A percentile compares a stretch with the other conserved stretches of the same genome.
phyloP scores from a whole-genome alignment of 2,113 vertebrate genomes.

The Onychostruthus taczanowskii region DNA sequence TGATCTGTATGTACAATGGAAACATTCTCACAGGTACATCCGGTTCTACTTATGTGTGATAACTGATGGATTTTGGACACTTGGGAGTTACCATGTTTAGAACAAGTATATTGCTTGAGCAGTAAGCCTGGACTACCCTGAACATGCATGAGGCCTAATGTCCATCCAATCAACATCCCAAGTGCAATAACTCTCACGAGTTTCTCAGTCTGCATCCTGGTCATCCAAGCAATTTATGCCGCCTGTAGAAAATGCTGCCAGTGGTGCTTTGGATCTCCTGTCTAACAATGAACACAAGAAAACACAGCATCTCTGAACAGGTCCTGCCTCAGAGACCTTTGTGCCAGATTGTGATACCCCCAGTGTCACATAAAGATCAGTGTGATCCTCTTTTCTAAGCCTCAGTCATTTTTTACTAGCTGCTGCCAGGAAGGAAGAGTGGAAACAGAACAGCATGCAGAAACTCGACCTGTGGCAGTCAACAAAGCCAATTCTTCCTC shows the following conservation, averaged over 20 bases:
- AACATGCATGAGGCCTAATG: background rate
- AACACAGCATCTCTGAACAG: background rate
- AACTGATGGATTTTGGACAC: background rate
- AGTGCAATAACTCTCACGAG: background rate
- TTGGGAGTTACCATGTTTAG: background rate
- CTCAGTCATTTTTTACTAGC: background rate
- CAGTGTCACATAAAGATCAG: background rate
- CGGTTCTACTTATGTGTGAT: background rate
- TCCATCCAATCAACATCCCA: background rate
- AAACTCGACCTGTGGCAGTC: background rate
- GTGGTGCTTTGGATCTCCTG: background rate
- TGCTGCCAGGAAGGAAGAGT: background rate
- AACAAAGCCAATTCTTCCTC: background rate
- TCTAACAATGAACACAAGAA: background rate
- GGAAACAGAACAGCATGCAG: background rate
- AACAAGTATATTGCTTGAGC: background rate
- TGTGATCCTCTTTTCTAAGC: background rate
- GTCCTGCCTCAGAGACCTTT: background rate
- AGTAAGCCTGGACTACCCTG: background rate
- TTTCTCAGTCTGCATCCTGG: background rate
- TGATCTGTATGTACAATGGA: rapidly evolving
- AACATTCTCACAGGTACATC: background rate
- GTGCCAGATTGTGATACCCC: background rate
- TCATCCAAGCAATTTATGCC: background rate
- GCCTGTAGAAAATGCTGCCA: background rate